A percentile compares a stretch with the other conserved stretches of the same genome.
Evolutionary conservation across 2,888 invertebrate species (phyloP).

Genomic region (Lithophane leautieri): DNA sequence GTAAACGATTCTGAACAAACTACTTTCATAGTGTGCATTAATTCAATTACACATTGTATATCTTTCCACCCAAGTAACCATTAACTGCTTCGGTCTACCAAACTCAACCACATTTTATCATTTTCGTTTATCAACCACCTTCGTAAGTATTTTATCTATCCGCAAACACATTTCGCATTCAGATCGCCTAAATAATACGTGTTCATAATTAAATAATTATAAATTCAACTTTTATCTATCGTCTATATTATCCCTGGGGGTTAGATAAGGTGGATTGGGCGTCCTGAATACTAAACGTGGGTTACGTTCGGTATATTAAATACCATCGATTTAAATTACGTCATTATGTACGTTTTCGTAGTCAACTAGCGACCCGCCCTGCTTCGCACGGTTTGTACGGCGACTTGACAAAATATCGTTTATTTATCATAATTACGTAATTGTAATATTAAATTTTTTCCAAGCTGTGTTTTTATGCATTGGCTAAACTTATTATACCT

Average conservation of each 20-base stretch:
- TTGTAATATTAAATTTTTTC: too few relatives aligned
- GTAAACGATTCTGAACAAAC: too few relatives aligned
- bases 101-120: neutral
- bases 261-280: slow-evolving; percentile 17
- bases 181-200: slow-evolving; percentile 44
- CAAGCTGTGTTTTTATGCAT: too few relatives aligned
- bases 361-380: neutral
- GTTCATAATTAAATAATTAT: slow-evolving; percentile 55
- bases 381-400: neutral
- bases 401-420: neutral
- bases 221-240: slow-evolving; percentile 57
- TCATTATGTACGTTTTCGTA: slow-evolving; percentile 5
- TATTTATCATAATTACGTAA: neutral
- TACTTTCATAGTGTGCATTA: too few relatives aligned
- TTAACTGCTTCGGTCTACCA: neutral
- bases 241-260: slow-evolving; percentile 35
- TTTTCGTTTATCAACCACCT: neutral
- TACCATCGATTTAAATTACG: slow-evolving; percentile 38
- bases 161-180: slow-evolving; percentile 33
- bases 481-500: too few relatives aligned
- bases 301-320: slow-evolving; percentile 40
- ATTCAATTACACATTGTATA: too few relatives aligned
- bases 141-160: neutral
- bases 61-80: too few relatives aligned
- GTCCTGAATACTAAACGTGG: slow-evolving; percentile 52